Percentiles rank a stretch among this genome's conserved stretches.
These are phyloP conservation scores for Microtus oregoni DNA, from an alignment of 2,113 vertebrate species.

Conservation along the genomic window DNA sequence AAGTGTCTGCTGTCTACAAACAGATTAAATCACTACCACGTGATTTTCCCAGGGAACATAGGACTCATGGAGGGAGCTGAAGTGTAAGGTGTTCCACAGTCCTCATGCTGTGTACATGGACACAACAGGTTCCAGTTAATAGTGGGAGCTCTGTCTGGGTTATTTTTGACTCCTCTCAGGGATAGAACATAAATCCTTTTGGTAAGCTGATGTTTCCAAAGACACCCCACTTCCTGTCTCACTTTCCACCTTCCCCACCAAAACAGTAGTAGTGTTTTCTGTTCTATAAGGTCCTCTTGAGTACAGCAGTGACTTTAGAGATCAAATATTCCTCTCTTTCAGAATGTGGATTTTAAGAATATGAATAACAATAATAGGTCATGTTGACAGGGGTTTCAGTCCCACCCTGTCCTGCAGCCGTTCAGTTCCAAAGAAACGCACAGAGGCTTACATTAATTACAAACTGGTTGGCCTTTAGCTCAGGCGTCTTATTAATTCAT, in stretches of 20 bases:
- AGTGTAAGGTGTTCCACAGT: neutral
- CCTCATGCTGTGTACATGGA: neutral
- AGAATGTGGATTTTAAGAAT: conserved; percentile 15
- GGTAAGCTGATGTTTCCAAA: neutral
- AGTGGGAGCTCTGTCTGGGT: neutral
- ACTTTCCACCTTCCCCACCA: neutral
- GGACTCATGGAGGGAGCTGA: neutral
- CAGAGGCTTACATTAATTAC: no score
- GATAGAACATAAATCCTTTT: neutral
- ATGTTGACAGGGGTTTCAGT: no score
- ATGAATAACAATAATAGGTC: neutral
- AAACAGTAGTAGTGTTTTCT: neutral
- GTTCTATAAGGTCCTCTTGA: neutral
- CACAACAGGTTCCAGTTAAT: neutral
- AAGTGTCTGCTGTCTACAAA: neutral
- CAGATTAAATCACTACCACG: conserved; percentile 11
- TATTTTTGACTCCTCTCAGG: neutral
- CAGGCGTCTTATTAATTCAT: no score
- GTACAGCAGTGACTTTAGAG: neutral
- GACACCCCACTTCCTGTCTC: neutral
- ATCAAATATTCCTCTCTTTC: neutral
- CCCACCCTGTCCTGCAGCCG: no score
- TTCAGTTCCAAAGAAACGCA: no score
- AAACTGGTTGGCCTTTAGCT: no score
- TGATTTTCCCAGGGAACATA: neutral